Evolutionary conservation across 2,113 vertebrate genomes (phyloP).

Genomic region (Sinocyclocheilus rhinocerous): DNA sequence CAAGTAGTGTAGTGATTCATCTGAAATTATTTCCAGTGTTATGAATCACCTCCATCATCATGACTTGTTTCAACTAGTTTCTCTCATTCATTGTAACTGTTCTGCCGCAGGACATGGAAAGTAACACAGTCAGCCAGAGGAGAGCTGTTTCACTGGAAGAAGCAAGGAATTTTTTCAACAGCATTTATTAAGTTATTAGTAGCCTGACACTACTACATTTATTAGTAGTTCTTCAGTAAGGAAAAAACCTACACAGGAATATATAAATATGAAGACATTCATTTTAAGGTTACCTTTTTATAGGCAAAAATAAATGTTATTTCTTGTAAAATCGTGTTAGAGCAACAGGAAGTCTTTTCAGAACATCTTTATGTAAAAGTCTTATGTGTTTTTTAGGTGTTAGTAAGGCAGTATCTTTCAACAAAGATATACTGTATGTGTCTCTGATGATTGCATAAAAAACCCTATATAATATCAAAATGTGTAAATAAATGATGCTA

Average conservation of each 20-base stretch:
- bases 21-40: not conserved
- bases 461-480: no score
- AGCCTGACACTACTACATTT: no score
- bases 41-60: not conserved
- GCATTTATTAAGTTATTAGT: not conserved
- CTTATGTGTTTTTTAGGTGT: no score
- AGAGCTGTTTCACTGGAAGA: not conserved
- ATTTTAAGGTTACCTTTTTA: not conserved
- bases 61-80: not conserved
- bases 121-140: not conserved
- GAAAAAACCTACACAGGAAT: not conserved
- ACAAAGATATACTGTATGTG: no score
- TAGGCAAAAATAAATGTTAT: not conserved
- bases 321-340: no score
- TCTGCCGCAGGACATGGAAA: constrained; percentile 4
- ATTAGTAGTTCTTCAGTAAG: not conserved
- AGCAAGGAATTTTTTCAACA: not conserved
- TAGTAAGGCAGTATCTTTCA: no score
- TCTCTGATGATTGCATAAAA: no score
- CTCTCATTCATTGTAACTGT: not conserved
- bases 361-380: no score
- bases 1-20: not conserved
- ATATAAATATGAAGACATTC: not conserved
- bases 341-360: no score
- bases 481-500: no score